A percentile compares a stretch with the other conserved stretches of the same genome.
These are phyloP conservation scores for Conus ventricosus DNA, from an alignment of 1,140 invertebrate species.

Conservation along the genomic window DNA sequence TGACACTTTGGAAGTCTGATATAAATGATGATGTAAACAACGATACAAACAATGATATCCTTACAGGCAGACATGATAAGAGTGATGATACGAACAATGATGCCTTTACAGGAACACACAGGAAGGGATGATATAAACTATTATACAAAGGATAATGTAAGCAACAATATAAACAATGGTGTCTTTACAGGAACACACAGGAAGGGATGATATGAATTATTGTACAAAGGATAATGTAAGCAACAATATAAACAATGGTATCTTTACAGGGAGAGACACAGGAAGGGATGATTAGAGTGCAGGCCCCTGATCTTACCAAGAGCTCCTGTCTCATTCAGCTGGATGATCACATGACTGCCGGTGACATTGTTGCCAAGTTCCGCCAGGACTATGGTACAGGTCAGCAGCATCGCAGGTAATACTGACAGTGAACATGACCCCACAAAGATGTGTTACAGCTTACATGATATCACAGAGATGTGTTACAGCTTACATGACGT, in stretches of 20 bases:
- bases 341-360: slow-evolving; percentile 74
- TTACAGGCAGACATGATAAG: too few relatives aligned
- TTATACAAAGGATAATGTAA: not conserved
- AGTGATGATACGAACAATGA: not conserved
- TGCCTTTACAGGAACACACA: not conserved
- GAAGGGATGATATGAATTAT: not conserved
- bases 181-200: not conserved
- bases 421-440: too few relatives aligned
- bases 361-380: slow-evolving; percentile 77
- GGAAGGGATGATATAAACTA: not conserved
- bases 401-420: too few relatives aligned
- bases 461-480: too few relatives aligned
- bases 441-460: too few relatives aligned
- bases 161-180: not conserved
- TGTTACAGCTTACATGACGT: too few relatives aligned
- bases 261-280: slow-evolving; percentile 72
- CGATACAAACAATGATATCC: too few relatives aligned
- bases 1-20: too few relatives aligned
- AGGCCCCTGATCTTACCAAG: slow-evolving; percentile 77
- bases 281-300: slow-evolving; percentile 76
- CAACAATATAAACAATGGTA: not conserved
- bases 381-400: slow-evolving; percentile 38
- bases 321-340: slow-evolving; percentile 75
- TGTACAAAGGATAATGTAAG: not conserved
- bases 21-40: too few relatives aligned